phyloP scores from a whole-genome alignment of 2,113 vertebrate genomes.

The Oryzias curvinotus region DNA sequence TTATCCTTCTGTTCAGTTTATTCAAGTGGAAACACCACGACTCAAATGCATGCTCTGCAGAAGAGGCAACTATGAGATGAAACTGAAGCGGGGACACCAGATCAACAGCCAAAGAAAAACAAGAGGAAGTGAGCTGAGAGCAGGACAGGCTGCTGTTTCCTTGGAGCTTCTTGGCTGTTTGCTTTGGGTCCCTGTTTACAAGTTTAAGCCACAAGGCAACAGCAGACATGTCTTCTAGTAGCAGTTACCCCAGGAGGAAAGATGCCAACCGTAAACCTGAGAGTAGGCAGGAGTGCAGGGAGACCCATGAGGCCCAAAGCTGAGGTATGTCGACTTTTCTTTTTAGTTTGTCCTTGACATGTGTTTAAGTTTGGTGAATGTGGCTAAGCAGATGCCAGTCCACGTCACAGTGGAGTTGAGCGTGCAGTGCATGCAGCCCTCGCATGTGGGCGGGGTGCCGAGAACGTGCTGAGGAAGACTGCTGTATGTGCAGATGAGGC shows the following conservation, averaged over 20 bases:
- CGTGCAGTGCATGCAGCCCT: conserved; percentile 84
- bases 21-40: conserved; percentile 28
- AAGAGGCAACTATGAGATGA: conserved; percentile 29
- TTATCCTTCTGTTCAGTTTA: conserved; percentile 49
- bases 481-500: conserved; percentile 89
- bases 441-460: conserved; percentile 70
- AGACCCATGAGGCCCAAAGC: conserved; percentile 54
- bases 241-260: conserved; percentile 50
- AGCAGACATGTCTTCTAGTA: conserved; percentile 62
- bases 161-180: conserved; percentile 63
- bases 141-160: conserved; percentile 79
- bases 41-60: conserved; percentile 23
- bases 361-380: conserved; percentile 40
- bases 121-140: conserved; percentile 73
- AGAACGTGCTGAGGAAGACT: conserved; percentile 65
- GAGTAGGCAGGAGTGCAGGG: conserved; percentile 67
- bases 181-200: conserved; percentile 22
- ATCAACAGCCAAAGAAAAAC: conserved; percentile 66
- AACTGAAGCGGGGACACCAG: conserved; percentile 46
- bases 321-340: conserved; percentile 47
- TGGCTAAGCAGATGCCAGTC: conserved; percentile 77
- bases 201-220: conserved; percentile 76
- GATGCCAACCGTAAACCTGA: conserved; percentile 66
- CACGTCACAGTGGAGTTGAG: conserved; percentile 83
- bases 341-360: conserved; percentile 7